Evolutionary conservation across 2,113 vertebrate genomes (phyloP), one percentile per base, ranked within the genome.

Genomic region (Romanogobio albipinnatus): DNA sequence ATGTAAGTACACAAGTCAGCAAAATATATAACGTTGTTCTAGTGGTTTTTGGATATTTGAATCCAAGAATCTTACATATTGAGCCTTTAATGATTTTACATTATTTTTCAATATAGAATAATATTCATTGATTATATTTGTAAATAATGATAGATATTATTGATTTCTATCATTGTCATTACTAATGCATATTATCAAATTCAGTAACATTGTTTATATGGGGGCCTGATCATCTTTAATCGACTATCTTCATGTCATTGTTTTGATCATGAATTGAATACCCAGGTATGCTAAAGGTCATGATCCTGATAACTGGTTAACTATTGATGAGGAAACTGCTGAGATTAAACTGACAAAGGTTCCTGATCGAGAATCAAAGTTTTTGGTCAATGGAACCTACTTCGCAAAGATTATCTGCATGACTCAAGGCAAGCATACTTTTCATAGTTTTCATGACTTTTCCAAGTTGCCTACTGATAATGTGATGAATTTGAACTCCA

Each of bases 251-350:
- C 3, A 15, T 56, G 36, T 36, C 3, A 47, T 70, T 81, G 83
- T 81, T 51, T 66, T 29, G 1, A 39, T 64, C 6, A 81, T 71
- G 36, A 45, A 62, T 74, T 62, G 2, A 15, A 81, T 33, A 22
- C 77, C 1, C 39, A 99, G 98, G 81, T 99, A 98, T 85, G 91
- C 91, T 19, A 96, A 97, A 91, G 96, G 94, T 87, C 93, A 90
- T 84, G 96, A 98, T 89, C 94, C 96, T 87, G 96, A 91, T 81
- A 96, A 93, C 89, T 97, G 95, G 96, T 90, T 98, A 86, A 93
- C 91, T 83, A 92, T 98, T 70, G 95, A 98, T 87, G 92, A 93
- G 81, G 93, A 94, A 79, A 97, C 96, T 84, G 97, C 95, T 59
- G 95, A 96, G 89, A 96, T 99, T 78, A 95, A 90, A 85, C 92